Percentiles rank a stretch among this genome's conserved stretches.
phyloP scores from a whole-genome alignment of 2,113 vertebrate species.

The Misgurnus mizolepis region DNA sequence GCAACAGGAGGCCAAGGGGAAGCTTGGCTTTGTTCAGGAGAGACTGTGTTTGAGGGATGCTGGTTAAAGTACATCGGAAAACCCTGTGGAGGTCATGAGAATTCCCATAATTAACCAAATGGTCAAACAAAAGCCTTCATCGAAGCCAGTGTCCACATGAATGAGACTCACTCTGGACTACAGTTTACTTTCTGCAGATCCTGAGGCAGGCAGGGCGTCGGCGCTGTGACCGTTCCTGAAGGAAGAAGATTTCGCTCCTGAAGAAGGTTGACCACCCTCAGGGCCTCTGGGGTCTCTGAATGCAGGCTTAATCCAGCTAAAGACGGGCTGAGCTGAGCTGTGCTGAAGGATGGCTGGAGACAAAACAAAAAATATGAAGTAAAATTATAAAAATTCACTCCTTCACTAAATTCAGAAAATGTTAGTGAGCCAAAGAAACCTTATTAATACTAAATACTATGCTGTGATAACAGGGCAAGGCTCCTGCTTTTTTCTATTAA shows the following conservation, averaged over 20 bases:
- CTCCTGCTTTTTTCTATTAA: too few species aligned
- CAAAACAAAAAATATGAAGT: not conserved
- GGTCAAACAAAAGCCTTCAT: too few species aligned
- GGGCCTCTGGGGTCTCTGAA: constrained; percentile 82
- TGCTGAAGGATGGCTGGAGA: constrained; percentile 73
- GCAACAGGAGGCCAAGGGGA: constrained; percentile 92
- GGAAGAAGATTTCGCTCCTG: constrained; percentile 96
- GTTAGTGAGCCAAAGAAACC: too few species aligned
- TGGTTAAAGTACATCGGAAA: constrained; percentile 91
- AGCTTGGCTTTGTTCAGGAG: constrained; percentile 97
- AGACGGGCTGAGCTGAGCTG: constrained; percentile 82
- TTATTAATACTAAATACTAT: too few species aligned
- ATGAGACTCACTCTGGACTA: constrained; percentile 86
- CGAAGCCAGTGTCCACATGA: not conserved
- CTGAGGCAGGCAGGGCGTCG: constrained; percentile 88
- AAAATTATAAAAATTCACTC: too few species aligned
- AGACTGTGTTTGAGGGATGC: constrained; percentile 96
- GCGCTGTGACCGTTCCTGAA: constrained; percentile 74
- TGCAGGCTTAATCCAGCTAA: constrained; percentile 84
- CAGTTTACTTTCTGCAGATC: constrained; percentile 95
- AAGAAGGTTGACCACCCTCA: constrained; percentile 90
- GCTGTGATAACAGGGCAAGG: too few species aligned
- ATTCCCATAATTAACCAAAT: not conserved
- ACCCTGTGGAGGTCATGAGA: constrained; percentile 72
- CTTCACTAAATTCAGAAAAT: too few species aligned